Evolutionary conservation across 2,888 invertebrate species (phyloP).

Genomic region (Pandemis cinnamomeana): DNA sequence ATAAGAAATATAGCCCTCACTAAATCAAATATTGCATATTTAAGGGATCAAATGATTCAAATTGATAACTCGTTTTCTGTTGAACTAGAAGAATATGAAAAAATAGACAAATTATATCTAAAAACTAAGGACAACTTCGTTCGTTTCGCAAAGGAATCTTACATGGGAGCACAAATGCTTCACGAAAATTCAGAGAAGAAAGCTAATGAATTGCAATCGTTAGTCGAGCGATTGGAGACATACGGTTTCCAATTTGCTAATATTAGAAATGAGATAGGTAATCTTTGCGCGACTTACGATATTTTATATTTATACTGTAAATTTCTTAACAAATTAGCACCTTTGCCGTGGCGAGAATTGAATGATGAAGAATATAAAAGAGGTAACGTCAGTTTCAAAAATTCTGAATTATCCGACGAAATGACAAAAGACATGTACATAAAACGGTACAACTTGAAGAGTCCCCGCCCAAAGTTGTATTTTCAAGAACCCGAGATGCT

Average conservation of each 20-base stretch:
- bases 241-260: conserved; percentile 48
- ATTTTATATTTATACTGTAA: conserved; percentile 50
- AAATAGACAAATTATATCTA: conserved; percentile 42
- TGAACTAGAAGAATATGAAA: conserved; percentile 47
- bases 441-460: not conserved
- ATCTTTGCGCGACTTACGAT: conserved; percentile 48
- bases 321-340: conserved; percentile 51
- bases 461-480: conserved; percentile 43
- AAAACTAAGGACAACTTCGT: conserved; percentile 47
- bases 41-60: conserved; percentile 52
- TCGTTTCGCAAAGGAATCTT: conserved; percentile 49
- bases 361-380: conserved; percentile 40
- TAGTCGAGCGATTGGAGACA: conserved; percentile 47
- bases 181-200: conserved; percentile 46
- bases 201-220: conserved; percentile 42
- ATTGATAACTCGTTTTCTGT: conserved; percentile 44
- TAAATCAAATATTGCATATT: conserved; percentile 52
- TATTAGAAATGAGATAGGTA: conserved; percentile 50
- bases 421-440: not conserved
- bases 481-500: conserved; percentile 51
- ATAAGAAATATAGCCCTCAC: conserved; percentile 52
- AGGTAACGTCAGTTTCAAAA: not conserved
- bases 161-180: conserved; percentile 46
- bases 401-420: not conserved
- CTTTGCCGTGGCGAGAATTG: conserved; percentile 47